These are phyloP conservation scores for Pectinophora gossypiella DNA, from an alignment of 1,140 invertebrate genomes.

Conservation along the genomic window DNA sequence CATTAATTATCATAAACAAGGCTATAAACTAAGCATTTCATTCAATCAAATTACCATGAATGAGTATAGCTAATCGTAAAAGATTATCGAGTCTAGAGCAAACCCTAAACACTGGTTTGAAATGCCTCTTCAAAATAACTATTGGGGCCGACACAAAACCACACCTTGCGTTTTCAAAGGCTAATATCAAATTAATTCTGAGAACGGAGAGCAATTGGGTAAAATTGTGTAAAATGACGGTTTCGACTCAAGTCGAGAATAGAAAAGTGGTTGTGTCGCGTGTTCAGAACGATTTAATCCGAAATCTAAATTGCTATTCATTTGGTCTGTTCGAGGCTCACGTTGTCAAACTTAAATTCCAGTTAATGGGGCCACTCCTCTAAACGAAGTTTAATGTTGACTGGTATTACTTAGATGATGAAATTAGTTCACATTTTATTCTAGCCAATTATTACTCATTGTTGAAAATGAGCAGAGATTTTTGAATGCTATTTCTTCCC, in stretches of 20 bases:
- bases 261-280: slow-evolving; percentile 74
- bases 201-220: slow-evolving; percentile 72
- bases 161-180: slow-evolving; percentile 73
- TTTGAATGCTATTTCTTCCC: too few species aligned
- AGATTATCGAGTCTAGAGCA: slow-evolving; percentile 50
- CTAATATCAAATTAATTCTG: slow-evolving; percentile 74
- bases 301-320: slow-evolving; percentile 73
- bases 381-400: slow-evolving; percentile 26
- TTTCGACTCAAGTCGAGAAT: slow-evolving; percentile 62
- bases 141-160: slow-evolving; percentile 57
- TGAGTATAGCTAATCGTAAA: slow-evolving; percentile 41
- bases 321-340: slow-evolving; percentile 67
- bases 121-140: slow-evolving; percentile 62
- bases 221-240: slow-evolving; percentile 75
- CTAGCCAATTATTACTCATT: neutral
- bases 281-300: slow-evolving; percentile 72
- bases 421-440: slow-evolving; percentile 1
- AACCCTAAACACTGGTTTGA: slow-evolving; percentile 52
- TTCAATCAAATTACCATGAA: slow-evolving; percentile 26
- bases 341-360: slow-evolving; percentile 61
- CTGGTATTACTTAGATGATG: neutral
- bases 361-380: slow-evolving; percentile 43
- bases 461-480: too few species aligned
- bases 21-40: slow-evolving; percentile 15
- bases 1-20: slow-evolving; percentile 8